phyloP scores from a whole-genome alignment of 92 coral and sea anemone genomes.

The Porites lobata region DNA sequence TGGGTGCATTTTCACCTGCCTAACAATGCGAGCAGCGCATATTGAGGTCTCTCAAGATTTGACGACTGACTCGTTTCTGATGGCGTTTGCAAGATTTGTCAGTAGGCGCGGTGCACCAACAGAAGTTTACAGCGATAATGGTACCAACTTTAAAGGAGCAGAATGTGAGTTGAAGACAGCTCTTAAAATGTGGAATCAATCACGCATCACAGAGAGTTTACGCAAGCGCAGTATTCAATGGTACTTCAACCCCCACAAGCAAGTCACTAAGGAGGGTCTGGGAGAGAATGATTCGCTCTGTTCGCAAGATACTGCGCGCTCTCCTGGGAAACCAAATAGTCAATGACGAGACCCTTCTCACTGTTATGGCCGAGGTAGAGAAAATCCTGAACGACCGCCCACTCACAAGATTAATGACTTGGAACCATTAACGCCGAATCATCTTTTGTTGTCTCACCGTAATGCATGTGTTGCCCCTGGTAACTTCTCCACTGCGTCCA shows the following conservation, averaged over 20 bases:
- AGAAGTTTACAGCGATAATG: constrained; percentile 50
- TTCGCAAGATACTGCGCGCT: constrained; percentile 43
- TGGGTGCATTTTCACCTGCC: too few species aligned
- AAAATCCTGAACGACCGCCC: constrained; percentile 53
- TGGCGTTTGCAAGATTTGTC: constrained; percentile 22
- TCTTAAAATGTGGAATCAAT: constrained; percentile 40
- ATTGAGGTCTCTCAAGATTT: not conserved
- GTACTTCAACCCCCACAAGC: constrained; percentile 58
- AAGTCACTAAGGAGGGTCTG: constrained; percentile 66
- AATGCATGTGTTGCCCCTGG: constrained; percentile 25
- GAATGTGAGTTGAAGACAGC: constrained; percentile 34
- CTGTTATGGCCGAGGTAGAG: constrained; percentile 50
- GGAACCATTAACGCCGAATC: constrained; percentile 53
- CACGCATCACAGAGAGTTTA: constrained; percentile 20
- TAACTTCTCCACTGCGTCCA: too few species aligned
- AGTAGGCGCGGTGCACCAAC: constrained; percentile 49
- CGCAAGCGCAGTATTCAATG: constrained; percentile 44
- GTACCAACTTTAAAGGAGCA: constrained; percentile 49
- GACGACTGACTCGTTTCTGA: not conserved
- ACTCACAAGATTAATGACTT: constrained; percentile 40
- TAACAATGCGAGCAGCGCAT: too few species aligned
- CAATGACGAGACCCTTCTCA: constrained; percentile 52
- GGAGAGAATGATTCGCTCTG: constrained; percentile 61
- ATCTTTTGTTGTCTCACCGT: constrained; percentile 37
- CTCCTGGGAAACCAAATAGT: constrained; percentile 41